Conservation (phyloP, 2,113 vertebrate genomes). For the Ploceus nigricollis region DNA sequence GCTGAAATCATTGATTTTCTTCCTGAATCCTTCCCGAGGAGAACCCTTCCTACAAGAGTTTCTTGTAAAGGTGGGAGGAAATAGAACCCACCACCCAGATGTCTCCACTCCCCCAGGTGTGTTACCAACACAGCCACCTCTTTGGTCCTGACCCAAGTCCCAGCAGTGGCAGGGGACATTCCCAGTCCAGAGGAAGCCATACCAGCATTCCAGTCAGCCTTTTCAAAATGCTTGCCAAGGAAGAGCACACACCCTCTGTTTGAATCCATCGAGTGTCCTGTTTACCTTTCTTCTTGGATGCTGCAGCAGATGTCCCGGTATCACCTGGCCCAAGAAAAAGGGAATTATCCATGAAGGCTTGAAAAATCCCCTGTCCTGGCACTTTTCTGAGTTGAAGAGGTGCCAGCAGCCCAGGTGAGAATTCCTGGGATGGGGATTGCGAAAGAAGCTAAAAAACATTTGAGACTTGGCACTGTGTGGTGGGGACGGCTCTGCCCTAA, state of each 20-base stretch:
- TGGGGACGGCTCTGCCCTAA: not conserved
- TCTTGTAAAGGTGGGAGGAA: not conserved
- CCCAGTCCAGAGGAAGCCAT: not conserved
- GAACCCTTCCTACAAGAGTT: not conserved
- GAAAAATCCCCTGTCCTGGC: not conserved
- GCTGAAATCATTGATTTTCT: fast-evolving
- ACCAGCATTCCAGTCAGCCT: not conserved
- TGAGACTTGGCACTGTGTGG: not conserved
- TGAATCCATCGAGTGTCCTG: not conserved
- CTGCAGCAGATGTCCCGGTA: not conserved
- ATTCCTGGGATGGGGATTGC: not conserved
- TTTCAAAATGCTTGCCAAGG: not conserved
- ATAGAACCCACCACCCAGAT: not conserved
- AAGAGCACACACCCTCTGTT: not conserved
- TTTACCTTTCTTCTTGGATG: not conserved
- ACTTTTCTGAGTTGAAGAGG: not conserved
- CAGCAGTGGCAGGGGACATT: not conserved
- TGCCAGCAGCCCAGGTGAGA: not conserved
- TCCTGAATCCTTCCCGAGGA: not conserved
- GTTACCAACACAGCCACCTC: not conserved
- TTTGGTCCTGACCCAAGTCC: not conserved
- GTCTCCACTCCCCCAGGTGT: not conserved
- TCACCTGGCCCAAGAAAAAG: not conserved
- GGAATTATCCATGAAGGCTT: not conserved
- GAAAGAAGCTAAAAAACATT: not conserved